phyloP scores from a whole-genome alignment of 2,888 invertebrate species.

The Chorisops tibialis region DNA sequence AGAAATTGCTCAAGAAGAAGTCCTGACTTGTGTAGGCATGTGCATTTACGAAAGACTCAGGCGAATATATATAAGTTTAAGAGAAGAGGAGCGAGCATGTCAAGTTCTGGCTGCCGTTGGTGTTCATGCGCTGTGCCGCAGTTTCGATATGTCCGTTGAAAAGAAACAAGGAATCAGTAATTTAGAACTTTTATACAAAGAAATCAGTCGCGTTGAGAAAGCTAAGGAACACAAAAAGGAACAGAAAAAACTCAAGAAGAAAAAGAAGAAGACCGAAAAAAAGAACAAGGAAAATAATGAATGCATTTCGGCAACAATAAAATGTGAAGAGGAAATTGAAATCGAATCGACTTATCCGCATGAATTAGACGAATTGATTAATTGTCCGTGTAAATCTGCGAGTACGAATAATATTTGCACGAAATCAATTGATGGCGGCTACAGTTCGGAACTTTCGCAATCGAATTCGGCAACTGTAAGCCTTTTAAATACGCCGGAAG shows the following conservation, averaged over 20 bases:
- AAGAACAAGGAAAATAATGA: slow-evolving; percentile 43
- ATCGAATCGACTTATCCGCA: slow-evolving; percentile 40
- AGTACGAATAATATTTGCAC: slow-evolving; percentile 38
- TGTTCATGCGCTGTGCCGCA: slow-evolving; percentile 81
- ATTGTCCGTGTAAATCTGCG: slow-evolving; percentile 53
- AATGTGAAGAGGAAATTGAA: neutral
- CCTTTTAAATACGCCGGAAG: slow-evolving; percentile 80
- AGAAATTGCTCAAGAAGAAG: slow-evolving; percentile 95
- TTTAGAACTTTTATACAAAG: slow-evolving; percentile 81
- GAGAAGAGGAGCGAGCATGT: slow-evolving; percentile 92
- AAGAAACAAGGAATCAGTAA: slow-evolving; percentile 85
- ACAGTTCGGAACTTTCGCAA: slow-evolving; percentile 72
- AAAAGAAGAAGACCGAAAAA: slow-evolving; percentile 65
- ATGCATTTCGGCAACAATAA: slow-evolving; percentile 43
- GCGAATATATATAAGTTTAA: slow-evolving; percentile 78
- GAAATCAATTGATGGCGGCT: slow-evolving; percentile 81
- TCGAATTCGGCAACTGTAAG: slow-evolving; percentile 71
- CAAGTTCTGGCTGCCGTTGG: slow-evolving; percentile 86
- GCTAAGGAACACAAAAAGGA: slow-evolving; percentile 81
- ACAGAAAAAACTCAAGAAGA: slow-evolving; percentile 78
- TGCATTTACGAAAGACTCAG: slow-evolving; percentile 89
- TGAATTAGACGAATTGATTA: slow-evolving; percentile 41
- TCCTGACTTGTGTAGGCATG: slow-evolving; percentile 89
- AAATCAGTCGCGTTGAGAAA: slow-evolving; percentile 81
- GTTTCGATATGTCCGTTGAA: slow-evolving; percentile 88